Evolutionary conservation across 2,888 invertebrate species (phyloP).

Genomic region (Empis stercorea): DNA sequence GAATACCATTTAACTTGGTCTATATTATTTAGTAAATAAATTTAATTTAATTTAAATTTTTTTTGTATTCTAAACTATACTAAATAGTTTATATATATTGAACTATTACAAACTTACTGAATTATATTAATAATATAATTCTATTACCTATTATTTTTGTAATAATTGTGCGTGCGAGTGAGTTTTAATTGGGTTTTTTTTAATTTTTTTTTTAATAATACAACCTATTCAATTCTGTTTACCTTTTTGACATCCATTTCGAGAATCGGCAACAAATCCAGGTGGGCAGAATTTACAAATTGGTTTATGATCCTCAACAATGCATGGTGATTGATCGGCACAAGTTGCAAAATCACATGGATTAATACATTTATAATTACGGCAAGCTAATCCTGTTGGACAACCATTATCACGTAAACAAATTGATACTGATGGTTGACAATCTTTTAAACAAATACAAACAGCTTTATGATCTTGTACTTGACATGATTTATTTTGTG

Average conservation of each 20-base stretch:
- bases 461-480: constrained; percentile 76
- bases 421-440: constrained; percentile 73
- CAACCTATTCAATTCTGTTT: constrained; percentile 36
- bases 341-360: constrained; percentile 78
- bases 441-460: constrained; percentile 78
- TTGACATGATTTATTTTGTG: constrained; percentile 73
- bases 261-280: constrained; percentile 83
- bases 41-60: too few species aligned
- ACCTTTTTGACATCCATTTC: constrained; percentile 94
- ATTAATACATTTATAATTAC: constrained; percentile 80
- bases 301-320: constrained; percentile 88
- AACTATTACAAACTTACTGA: too few species aligned
- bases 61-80: too few species aligned
- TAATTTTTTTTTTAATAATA: too few species aligned
- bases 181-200: constrained; percentile 5
- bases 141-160: too few species aligned
- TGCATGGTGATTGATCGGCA: constrained; percentile 75
- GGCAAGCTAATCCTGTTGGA: constrained; percentile 71
- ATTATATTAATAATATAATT: too few species aligned
- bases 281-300: constrained; percentile 92
- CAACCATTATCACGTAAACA: constrained; percentile 83
- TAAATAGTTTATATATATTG: too few species aligned
- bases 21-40: too few species aligned
- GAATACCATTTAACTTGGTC: too few species aligned
- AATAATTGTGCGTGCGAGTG: constrained; percentile 15